Evolutionary conservation across 2,888 invertebrate genomes (phyloP), one percentile per base, ranked within the genome.

Genomic region (Griposia aprilina): DNA sequence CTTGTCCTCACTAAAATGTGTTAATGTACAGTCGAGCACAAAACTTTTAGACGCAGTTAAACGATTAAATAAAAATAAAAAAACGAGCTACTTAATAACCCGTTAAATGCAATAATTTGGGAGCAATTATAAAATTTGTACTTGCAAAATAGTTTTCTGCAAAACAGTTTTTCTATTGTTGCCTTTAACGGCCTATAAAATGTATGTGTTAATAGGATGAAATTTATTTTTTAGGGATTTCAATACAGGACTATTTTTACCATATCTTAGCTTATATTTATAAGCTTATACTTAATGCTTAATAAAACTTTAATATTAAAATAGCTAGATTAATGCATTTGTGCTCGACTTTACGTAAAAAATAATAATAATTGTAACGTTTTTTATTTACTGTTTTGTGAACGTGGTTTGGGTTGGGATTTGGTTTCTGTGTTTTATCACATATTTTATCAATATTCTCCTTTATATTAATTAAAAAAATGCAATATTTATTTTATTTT

Each of bases 321-420:
- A 30, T 59, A 45, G 0, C 15, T n/a, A 66, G 30, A 52, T 69
- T 68, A 78, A 41, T 71, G 68, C 83, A 87, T 92, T 92, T 91
- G 91, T 91, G 88, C 91, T 90, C 91, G 92, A 90, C 90, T 92
- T 78, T 93, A 92, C 91, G 69, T 77, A 81, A 74, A 52, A 57
- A 76, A 81, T 76, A 69, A 81, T 88, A 88, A 90, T 89, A 88
- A 83, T 81, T 89, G 88, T 91, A 88, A 89, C 92, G 91, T 92
- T 89, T 91, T 88, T 88, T 88, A 82, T 81, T 89, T 90, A 86
- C 86, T 89, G 87, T 93, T 94, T 92, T 94, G 94, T 95, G 93
- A 92, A 89, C 89, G 91, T 94, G 96, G 96, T 96, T 95, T 93
- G 92, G 95, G 96, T 94, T 96, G 95, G 96, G 90, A 94, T 92